Evolutionary conservation across 2,888 invertebrate species (phyloP).

Genomic region (Gandaritis pyraliata): DNA sequence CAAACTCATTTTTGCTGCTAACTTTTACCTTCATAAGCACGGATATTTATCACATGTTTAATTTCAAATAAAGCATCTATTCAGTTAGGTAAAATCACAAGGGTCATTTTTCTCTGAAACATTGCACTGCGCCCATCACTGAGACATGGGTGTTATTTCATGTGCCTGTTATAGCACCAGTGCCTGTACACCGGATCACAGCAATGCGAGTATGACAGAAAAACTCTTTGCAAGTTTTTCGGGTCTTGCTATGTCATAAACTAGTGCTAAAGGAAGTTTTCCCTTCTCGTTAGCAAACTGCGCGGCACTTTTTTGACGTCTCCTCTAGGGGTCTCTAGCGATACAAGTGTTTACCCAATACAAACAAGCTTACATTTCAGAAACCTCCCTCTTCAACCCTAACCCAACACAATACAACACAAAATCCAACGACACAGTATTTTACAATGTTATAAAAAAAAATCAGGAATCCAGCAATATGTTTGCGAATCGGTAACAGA

Average conservation of each 20-base stretch:
- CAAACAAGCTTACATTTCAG: slow-evolving; percentile 48
- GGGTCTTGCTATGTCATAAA: not conserved
- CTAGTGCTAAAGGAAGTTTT: slow-evolving; percentile 35
- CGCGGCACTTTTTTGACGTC: slow-evolving; percentile 77
- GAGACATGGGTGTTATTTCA: too few species aligned
- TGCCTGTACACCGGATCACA: too few species aligned
- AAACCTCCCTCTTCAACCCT: slow-evolving; percentile 45
- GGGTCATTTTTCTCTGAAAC: too few species aligned
- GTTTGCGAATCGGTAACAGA: slow-evolving; percentile 50
- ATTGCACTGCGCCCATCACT: too few species aligned
- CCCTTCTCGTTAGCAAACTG: slow-evolving; percentile 77
- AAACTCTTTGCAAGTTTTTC: too few species aligned
- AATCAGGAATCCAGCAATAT: slow-evolving; percentile 53
- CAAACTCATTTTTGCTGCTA: too few species aligned
- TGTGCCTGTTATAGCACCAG: too few species aligned
- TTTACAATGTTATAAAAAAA: slow-evolving; percentile 41
- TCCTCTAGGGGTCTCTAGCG: slow-evolving; percentile 71
- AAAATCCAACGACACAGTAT: slow-evolving; percentile 47
- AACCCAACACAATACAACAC: slow-evolving; percentile 50
- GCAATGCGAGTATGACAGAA: too few species aligned
- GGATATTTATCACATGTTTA: too few species aligned
- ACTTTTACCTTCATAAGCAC: too few species aligned
- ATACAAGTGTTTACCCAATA: slow-evolving; percentile 66
- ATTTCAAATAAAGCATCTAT: too few species aligned
- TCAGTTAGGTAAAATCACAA: too few species aligned